Evolutionary conservation across 1,140 invertebrate genomes (phyloP).

Genomic region (Lepidurus couesii): DNA sequence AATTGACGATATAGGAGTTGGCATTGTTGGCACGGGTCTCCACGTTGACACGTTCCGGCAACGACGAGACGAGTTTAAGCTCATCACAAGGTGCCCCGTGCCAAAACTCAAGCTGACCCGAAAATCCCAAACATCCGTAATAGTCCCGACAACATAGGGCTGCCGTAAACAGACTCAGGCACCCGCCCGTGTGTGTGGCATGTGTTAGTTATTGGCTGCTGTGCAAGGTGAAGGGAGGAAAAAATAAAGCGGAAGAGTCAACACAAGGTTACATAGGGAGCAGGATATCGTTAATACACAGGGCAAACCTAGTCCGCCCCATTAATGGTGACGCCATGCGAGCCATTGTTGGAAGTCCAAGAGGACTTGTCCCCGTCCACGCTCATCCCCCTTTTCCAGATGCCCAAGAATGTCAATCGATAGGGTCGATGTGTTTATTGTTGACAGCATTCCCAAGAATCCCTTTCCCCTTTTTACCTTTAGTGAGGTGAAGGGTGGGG

Average conservation of each 20-base stretch:
- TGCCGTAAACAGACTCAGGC: not conserved
- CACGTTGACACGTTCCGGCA: not conserved
- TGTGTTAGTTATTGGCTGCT: slow-evolving; percentile 18
- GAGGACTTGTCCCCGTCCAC: too few species aligned
- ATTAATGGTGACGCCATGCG: not conserved
- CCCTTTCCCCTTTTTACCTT: not conserved
- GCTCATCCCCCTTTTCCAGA: not conserved
- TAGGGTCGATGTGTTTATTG: not conserved
- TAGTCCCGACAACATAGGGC: not conserved
- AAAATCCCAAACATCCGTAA: not conserved
- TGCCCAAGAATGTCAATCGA: not conserved
- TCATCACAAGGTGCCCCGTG: not conserved
- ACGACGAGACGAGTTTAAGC: not conserved
- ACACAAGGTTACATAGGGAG: not conserved
- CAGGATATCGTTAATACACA: not conserved
- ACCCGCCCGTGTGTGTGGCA: not conserved
- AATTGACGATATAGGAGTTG: not conserved
- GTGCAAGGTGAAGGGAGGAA: not conserved
- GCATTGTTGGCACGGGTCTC: not conserved
- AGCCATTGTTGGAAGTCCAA: not conserved
- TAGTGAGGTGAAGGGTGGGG: not conserved
- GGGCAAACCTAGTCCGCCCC: not conserved
- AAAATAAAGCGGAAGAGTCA: slow-evolving; percentile 3
- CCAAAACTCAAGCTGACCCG: slow-evolving; percentile 1
- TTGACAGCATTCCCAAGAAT: not conserved